phyloP scores from a whole-genome alignment of 2,797 vertebrate species.

The Phoebastria nigripes region DNA sequence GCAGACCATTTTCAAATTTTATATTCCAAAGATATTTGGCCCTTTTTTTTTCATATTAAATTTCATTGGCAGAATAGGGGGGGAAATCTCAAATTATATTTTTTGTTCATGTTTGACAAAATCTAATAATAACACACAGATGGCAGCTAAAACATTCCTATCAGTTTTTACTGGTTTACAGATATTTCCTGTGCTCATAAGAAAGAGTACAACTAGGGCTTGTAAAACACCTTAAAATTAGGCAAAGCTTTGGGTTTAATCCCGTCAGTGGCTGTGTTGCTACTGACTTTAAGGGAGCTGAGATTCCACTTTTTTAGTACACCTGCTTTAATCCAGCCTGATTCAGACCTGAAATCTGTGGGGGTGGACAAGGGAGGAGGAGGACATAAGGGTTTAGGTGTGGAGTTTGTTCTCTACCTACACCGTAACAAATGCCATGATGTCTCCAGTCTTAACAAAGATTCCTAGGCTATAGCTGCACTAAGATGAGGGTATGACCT shows the following conservation, averaged over 20 bases:
- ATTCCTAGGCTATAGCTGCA: background rate
- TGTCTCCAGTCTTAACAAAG: background rate
- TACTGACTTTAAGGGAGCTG: background rate
- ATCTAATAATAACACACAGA: background rate
- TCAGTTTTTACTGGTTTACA: background rate
- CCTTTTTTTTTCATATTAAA: background rate
- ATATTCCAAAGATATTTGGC: background rate
- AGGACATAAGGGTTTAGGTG: background rate
- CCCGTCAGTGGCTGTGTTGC: background rate
- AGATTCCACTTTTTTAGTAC: background rate
- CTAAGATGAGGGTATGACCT: background rate
- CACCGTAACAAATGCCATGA: no score
- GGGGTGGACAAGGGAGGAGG: background rate
- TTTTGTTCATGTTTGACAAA: background rate
- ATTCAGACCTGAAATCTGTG: background rate
- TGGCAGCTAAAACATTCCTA: background rate
- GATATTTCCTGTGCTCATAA: background rate
- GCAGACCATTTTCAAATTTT: background rate
- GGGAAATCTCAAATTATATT: background rate
- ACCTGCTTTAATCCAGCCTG: background rate
- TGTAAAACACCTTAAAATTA: background rate
- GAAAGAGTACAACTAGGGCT: background rate
- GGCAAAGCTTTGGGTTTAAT: background rate
- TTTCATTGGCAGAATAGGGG: background rate
- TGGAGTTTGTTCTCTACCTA: background rate